Base-by-base conservation (phyloP, 2,113 vertebrate species). In the Felis catus region DNA sequence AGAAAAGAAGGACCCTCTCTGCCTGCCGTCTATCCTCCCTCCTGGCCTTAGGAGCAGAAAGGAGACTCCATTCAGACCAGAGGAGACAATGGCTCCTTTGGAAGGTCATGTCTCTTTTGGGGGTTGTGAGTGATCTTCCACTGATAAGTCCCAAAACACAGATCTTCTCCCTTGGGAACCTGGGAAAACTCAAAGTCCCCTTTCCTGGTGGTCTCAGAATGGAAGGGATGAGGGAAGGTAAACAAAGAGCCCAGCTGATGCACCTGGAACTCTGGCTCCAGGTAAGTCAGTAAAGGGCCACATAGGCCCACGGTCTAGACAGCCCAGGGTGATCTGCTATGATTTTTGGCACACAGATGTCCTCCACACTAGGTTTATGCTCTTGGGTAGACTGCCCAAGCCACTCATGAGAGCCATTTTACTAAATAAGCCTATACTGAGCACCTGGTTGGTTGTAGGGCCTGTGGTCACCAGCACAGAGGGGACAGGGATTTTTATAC, bases 151-250 rank as follows among this genome's bases (percentile, higher is more conserved):
- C 36, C 88, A 9, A 55, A 68, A 55, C 63, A 55, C 2, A 79
- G 51, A 91, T 21, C 55, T 51, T 84, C 45, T 48, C 41, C 13
- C 8, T 51, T 63, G 78, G 31, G 23, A 84, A 80, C 41, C 39
- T 48, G 11, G 25, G 12, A 3, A 39, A 16, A 3, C 12, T 45
- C 68, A 45, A 53, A 58, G 51, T 25, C 33, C 70, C 39, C 68
- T 91, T 83, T 85, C 31, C 81, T 85, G 65, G 19, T 1, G 1
- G 70, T 83, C 70, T 97, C 76, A 63, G 65, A 41, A n/a, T 45
- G 25, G 58, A 68, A 84, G 71, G 13, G 51, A 1, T 18, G 1
- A 92, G 55, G 84, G 21, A 66, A 93, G 61, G n/a, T 3, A 55
- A 68, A 71, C 41, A 66, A 51, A 48, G 41, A 66, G 7, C 84